Percentiles rank a stretch among this genome's conserved stretches.
phyloP scores from a whole-genome alignment of 2,113 vertebrate genomes.

The Gadus chalcogrammus region DNA sequence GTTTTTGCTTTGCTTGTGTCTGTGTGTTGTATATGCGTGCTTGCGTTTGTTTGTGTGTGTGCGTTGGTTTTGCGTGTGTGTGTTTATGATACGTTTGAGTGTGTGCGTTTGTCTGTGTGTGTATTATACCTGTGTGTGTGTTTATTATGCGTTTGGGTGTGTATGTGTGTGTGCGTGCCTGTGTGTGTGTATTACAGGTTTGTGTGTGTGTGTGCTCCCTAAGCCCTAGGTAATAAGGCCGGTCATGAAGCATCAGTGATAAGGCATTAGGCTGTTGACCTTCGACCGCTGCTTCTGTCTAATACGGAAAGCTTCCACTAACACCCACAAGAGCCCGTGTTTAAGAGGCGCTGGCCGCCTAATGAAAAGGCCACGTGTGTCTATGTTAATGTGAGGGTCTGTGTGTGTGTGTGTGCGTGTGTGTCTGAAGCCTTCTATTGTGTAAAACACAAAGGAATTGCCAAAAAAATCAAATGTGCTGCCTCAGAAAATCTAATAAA shows the following conservation, averaged over 20 bases:
- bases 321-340: slow-evolving; percentile 56
- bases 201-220: slow-evolving; percentile 53
- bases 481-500: no score
- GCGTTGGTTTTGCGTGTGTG: slow-evolving; percentile 2
- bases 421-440: no score
- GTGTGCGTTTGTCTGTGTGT: slow-evolving; percentile 14
- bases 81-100: background rate
- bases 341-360: slow-evolving; percentile 52
- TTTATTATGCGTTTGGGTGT: background rate
- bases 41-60: slow-evolving; percentile 8
- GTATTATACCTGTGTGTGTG: slow-evolving; percentile 10
- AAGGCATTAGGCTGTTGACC: slow-evolving; percentile 68
- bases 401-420: no score
- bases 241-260: slow-evolving; percentile 64
- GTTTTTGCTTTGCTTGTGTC: slow-evolving; percentile 3
- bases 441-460: no score
- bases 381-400: no score
- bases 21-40: background rate
- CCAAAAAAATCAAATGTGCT: no score
- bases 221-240: slow-evolving; percentile 65
- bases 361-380: slow-evolving; percentile 45
- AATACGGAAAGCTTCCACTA: slow-evolving; percentile 55
- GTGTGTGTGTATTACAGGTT: slow-evolving; percentile 24
- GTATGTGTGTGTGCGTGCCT: background rate
- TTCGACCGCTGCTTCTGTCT: slow-evolving; percentile 55